Percentiles rank a stretch among this genome's conserved stretches.
Conservation (phyloP, 2,113 vertebrate species). For the Chloroceryle aenea region DNA sequence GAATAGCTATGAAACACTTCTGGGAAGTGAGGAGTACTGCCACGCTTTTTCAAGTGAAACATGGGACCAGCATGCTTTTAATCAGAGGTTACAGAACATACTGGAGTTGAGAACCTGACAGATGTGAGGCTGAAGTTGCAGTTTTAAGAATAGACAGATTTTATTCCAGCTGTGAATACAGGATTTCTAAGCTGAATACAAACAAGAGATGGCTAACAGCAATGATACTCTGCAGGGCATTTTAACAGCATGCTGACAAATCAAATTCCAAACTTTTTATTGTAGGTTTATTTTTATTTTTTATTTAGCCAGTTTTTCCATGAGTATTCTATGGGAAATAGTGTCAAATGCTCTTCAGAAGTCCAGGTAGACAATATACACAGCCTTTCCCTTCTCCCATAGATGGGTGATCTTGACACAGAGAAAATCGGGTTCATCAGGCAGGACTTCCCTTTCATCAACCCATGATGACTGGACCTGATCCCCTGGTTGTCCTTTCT, state of each 20-base stretch:
- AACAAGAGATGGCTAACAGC: slow-evolving; percentile 28
- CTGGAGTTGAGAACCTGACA: background rate
- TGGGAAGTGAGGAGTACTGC: background rate
- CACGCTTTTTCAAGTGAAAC: background rate
- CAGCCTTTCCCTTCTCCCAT: too few species aligned
- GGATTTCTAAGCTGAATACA: background rate
- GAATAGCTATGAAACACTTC: background rate
- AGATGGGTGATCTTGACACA: too few species aligned
- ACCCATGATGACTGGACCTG: too few species aligned
- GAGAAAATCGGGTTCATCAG: too few species aligned
- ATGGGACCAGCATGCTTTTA: background rate
- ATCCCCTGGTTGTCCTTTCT: too few species aligned
- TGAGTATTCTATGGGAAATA: too few species aligned
- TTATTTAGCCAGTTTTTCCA: too few species aligned
- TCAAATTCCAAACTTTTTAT: slow-evolving; percentile 14
- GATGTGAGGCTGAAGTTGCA: background rate
- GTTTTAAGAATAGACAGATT: background rate
- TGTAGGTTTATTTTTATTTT: slow-evolving; percentile 50
- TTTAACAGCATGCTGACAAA: slow-evolving; percentile 23
- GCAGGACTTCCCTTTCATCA: too few species aligned
- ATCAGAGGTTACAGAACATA: background rate
- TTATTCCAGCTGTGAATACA: slow-evolving; percentile 7
- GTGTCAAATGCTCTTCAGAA: too few species aligned
- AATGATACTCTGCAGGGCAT: slow-evolving; percentile 25
- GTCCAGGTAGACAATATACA: too few species aligned